phyloP scores from a whole-genome alignment of 37 sponge, comb jelly and placozoan species.

The Petrosia ficiformis region DNA sequence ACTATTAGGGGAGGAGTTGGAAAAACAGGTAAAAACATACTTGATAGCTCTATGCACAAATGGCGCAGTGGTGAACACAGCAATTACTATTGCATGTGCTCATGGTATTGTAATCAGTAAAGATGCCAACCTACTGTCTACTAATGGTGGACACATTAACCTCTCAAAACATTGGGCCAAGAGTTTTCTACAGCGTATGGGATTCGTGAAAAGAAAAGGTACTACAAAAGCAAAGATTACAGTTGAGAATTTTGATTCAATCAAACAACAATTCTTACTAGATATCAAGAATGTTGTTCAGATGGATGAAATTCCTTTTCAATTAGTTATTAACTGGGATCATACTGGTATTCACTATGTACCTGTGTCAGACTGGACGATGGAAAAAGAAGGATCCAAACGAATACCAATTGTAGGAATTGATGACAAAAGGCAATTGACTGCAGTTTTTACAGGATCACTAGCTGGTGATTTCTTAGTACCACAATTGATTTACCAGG shows the following conservation, averaged over 20 bases:
- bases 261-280: slow-evolving; percentile 49
- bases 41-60: background rate
- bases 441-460: slow-evolving; percentile 40
- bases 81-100: slow-evolving; percentile 10
- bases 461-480: slow-evolving; percentile 29
- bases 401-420: slow-evolving; percentile 23
- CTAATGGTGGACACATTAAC: slow-evolving; percentile 14
- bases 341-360: slow-evolving; percentile 34
- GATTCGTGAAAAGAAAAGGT: slow-evolving; percentile 15
- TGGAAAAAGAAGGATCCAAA: slow-evolving; percentile 25
- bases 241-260: slow-evolving; percentile 28
- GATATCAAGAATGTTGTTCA: slow-evolving; percentile 33
- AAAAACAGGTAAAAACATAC: background rate
- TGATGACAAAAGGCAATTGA: slow-evolving; percentile 33
- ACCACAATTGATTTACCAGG: slow-evolving; percentile 32
- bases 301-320: slow-evolving; percentile 62
- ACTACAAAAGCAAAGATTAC: slow-evolving; percentile 43
- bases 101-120: slow-evolving; percentile 1
- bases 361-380: slow-evolving; percentile 38
- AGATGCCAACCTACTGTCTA: background rate
- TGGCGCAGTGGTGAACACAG: slow-evolving; percentile 14
- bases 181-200: slow-evolving; percentile 13
- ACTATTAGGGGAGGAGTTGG: background rate
- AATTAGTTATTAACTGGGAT: slow-evolving; percentile 47
- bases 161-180: slow-evolving; percentile 16